Conservation (phyloP, 2,797 vertebrate genomes). For the Macroramphosus scolopax region DNA sequence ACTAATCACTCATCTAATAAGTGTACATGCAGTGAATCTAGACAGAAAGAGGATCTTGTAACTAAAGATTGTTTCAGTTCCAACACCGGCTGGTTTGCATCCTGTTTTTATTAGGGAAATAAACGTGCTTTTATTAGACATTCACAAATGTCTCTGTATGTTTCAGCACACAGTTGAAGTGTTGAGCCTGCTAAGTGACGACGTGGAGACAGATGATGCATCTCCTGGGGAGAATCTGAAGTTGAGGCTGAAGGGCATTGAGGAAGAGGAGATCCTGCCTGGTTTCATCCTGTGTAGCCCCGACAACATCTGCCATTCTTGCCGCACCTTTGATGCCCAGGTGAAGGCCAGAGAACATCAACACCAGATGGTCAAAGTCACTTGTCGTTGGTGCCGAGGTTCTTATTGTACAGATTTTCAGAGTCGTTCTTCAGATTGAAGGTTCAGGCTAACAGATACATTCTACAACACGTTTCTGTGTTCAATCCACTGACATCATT, state of each 20-base stretch:
- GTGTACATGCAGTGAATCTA: too few relatives aligned
- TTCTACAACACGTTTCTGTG: too few relatives aligned
- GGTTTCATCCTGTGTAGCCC: conserved; percentile 97
- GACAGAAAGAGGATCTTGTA: conserved; percentile 4
- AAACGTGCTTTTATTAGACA: not conserved
- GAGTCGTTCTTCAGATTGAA: too few relatives aligned
- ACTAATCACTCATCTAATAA: too few relatives aligned
- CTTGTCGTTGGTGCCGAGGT: too few relatives aligned
- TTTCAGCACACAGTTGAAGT: conserved; percentile 96
- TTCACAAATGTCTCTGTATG: not conserved
- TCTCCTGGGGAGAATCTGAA: conserved; percentile 95
- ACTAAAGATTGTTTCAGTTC: too few relatives aligned
- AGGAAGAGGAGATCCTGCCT: conserved; percentile 98
- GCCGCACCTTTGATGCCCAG: conserved; percentile 98
- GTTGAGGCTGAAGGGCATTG: conserved; percentile 95
- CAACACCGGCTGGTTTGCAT: too few relatives aligned
- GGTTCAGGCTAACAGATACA: conserved; percentile 2
- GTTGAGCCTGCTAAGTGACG: conserved; percentile 93
- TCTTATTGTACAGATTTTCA: too few relatives aligned
- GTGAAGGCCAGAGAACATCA: conserved; percentile 58
- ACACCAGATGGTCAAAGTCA: not conserved
- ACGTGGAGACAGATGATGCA: conserved; percentile 95
- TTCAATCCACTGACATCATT: not conserved
- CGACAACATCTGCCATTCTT: conserved; percentile 97
- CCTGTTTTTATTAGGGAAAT: too few relatives aligned